These are phyloP conservation scores for Mesoclemmys tuberculata DNA, from an alignment of 2,113 vertebrate species.

Conservation along the genomic window DNA sequence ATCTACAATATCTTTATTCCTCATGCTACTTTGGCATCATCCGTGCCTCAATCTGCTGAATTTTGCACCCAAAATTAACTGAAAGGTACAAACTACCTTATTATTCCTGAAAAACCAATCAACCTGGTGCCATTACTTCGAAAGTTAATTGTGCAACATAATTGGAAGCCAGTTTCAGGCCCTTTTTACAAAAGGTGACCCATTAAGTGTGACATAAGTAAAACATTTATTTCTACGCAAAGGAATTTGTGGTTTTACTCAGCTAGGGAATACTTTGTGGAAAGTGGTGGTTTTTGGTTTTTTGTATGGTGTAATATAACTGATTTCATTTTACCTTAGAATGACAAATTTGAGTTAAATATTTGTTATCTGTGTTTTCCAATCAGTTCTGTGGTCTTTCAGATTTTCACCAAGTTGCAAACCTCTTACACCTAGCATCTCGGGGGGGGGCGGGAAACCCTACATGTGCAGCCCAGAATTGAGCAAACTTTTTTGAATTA, in stretches of 20 bases:
- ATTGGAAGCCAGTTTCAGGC: neutral
- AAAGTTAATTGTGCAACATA: accelerated
- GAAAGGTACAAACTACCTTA: neutral
- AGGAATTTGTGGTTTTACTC: conserved; percentile 49
- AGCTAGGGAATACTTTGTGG: conserved; percentile 7
- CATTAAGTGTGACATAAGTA: conserved; percentile 38
- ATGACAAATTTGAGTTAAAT: conserved; percentile 26
- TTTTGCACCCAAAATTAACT: neutral
- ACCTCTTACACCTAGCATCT: neutral
- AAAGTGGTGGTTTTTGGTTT: neutral
- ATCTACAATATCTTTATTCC: neutral
- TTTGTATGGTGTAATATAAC: neutral
- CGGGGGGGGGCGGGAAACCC: no score
- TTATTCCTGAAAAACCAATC: conserved; percentile 15
- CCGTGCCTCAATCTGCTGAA: neutral
- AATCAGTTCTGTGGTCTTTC: neutral
- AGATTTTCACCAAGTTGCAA: neutral
- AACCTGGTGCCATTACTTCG: neutral
- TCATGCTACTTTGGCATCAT: accelerated
- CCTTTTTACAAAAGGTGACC: neutral
- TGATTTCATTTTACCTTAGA: conserved; percentile 37
- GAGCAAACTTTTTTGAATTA: conserved; percentile 22
- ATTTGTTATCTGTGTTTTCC: neutral
- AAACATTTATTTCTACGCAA: conserved; percentile 33
- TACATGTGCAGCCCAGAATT: neutral